Evolutionary conservation across 2,113 vertebrate species (phyloP).

Genomic region (Numenius arquata): DNA sequence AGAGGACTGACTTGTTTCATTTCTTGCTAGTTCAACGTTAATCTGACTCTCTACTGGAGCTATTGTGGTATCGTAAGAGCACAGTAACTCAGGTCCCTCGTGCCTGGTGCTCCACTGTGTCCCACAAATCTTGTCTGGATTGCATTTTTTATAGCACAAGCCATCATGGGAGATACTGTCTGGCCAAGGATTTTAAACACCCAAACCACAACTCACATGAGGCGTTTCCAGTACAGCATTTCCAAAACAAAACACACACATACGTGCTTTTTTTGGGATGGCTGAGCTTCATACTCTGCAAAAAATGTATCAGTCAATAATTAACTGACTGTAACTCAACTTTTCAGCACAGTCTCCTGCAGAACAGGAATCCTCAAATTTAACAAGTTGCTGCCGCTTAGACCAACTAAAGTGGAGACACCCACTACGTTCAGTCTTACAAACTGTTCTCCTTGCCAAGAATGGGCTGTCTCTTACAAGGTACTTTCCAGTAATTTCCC

Average conservation of each 20-base stretch:
- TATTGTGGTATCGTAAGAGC: neutral
- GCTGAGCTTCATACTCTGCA: neutral
- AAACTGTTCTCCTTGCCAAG: neutral
- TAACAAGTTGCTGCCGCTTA: neutral
- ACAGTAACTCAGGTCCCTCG: neutral
- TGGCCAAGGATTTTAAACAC: neutral
- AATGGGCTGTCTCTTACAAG: neutral
- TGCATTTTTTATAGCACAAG: neutral
- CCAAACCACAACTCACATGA: neutral
- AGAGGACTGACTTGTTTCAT: neutral
- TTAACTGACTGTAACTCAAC: neutral
- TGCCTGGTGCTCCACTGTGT: neutral
- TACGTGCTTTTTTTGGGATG: neutral
- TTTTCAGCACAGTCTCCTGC: neutral
- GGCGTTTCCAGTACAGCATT: neutral
- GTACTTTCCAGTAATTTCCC: neutral
- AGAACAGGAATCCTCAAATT: neutral
- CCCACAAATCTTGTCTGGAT: neutral
- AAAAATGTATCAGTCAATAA: neutral
- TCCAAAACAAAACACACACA: slow-evolving; percentile 5
- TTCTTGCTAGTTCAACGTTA: neutral
- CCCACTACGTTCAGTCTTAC: neutral
- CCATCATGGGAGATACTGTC: neutral
- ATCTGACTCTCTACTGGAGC: neutral
- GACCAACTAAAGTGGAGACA: neutral